phyloP scores from a whole-genome alignment of 2,888 invertebrate genomes.

The Conchocele bisecta region DNA sequence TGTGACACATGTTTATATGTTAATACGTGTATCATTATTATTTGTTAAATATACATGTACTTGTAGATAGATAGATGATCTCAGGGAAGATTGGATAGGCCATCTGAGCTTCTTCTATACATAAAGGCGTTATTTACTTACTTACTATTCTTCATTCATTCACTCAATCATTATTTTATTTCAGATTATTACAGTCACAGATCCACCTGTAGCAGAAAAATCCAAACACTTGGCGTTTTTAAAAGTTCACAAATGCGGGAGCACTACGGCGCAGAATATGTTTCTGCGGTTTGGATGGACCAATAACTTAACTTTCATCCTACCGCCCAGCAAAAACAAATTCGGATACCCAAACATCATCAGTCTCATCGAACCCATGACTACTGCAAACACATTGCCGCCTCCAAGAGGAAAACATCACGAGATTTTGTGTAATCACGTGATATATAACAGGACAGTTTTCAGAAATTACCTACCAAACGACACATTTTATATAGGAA shows the following conservation, averaged over 20 bases:
- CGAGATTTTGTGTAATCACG: constrained; percentile 61
- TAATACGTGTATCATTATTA: too few relatives aligned
- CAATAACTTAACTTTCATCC: constrained; percentile 52
- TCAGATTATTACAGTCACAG: background rate
- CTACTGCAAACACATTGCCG: constrained; percentile 41
- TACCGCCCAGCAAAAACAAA: constrained; percentile 51
- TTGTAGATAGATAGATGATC: too few relatives aligned
- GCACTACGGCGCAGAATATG: constrained; percentile 52
- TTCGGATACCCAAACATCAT: constrained; percentile 57
- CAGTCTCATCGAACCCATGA: constrained; percentile 43
- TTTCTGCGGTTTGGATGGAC: constrained; percentile 53
- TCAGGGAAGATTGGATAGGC: too few relatives aligned
- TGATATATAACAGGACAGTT: constrained; percentile 50
- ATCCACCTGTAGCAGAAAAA: background rate
- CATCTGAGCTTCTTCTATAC: too few relatives aligned
- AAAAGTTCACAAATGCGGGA: constrained; percentile 57
- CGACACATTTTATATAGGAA: constrained; percentile 58
- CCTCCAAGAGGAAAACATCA: constrained; percentile 36
- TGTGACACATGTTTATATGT: too few relatives aligned
- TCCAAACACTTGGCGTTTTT: constrained; percentile 49
- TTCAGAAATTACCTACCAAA: constrained; percentile 52
- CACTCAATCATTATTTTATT: background rate
- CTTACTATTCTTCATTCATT: background rate
- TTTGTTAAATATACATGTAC: too few relatives aligned
- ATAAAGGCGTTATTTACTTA: too few relatives aligned